A percentile compares a stretch with the other conserved stretches of the same genome.
Evolutionary conservation across 2,888 invertebrate species (phyloP).

Genomic region (Hyles lineata): DNA sequence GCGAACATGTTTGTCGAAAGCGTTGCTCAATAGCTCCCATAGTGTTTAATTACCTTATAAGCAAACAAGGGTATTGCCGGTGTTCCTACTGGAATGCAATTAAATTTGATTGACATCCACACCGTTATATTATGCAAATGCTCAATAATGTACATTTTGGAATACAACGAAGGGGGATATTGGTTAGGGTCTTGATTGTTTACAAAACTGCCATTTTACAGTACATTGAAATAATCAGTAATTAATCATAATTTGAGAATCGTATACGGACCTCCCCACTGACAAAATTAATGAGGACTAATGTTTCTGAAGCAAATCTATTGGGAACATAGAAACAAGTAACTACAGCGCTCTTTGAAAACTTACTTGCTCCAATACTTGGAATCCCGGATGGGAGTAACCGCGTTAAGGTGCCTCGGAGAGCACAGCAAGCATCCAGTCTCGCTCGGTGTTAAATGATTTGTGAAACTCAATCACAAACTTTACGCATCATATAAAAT

Average conservation of each 20-base stretch:
- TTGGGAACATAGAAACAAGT: background rate
- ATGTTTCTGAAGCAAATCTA: background rate
- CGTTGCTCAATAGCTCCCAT: constrained; percentile 36
- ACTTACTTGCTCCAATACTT: background rate
- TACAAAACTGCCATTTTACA: background rate
- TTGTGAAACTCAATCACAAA: background rate
- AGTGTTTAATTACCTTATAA: constrained; percentile 38
- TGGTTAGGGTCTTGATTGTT: background rate
- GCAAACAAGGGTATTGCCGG: constrained; percentile 17
- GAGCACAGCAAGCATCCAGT: background rate
- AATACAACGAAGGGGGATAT: background rate
- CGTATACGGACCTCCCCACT: background rate
- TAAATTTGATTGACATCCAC: constrained; percentile 28
- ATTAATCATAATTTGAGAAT: background rate
- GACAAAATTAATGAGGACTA: background rate
- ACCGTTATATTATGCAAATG: constrained; percentile 13
- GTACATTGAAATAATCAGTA: background rate
- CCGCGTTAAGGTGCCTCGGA: constrained; percentile 2
- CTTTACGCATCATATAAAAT: no score
- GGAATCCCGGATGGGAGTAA: background rate
- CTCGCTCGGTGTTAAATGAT: background rate
- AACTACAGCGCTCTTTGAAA: background rate
- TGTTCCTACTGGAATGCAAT: constrained; percentile 29
- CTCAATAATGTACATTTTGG: background rate
- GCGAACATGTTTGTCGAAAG: constrained; percentile 35